Evolutionary conservation across 1,140 invertebrate species (phyloP).

Genomic region (Colletes gigas): DNA sequence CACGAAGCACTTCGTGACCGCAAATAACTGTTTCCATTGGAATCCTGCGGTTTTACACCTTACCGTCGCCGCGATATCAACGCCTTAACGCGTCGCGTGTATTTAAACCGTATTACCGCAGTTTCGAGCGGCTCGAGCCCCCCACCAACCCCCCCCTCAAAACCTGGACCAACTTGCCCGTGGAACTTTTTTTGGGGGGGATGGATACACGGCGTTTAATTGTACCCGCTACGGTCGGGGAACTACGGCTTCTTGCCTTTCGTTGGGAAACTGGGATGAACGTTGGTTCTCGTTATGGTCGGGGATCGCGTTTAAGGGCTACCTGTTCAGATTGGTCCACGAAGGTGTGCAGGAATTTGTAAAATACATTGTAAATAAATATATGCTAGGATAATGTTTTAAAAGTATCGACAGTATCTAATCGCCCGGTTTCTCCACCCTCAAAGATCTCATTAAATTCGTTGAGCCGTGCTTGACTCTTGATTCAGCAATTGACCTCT

Average conservation of each 20-base stretch:
- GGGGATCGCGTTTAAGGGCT: too few species aligned
- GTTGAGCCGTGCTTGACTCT: too few species aligned
- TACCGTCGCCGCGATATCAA: conserved; percentile 69
- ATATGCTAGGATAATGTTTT: too few species aligned
- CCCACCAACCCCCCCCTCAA: background rate
- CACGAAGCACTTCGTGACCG: conserved; percentile 64
- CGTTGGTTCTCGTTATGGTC: background rate
- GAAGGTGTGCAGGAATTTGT: too few species aligned
- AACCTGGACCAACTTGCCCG: background rate
- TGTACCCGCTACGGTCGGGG: background rate
- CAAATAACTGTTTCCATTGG: conserved; percentile 77
- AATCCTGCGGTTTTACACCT: conserved; percentile 74
- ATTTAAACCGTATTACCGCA: conserved; percentile 62
- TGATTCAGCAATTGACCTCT: too few species aligned
- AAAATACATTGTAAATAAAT: too few species aligned
- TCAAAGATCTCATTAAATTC: too few species aligned
- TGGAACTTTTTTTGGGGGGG: conserved; percentile 11
- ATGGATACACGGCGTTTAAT: background rate
- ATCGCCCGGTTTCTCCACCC: too few species aligned
- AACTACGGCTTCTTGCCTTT: too few species aligned
- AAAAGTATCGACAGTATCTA: too few species aligned
- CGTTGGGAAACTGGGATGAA: too few species aligned
- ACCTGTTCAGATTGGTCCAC: too few species aligned
- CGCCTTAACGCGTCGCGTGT: conserved; percentile 58
- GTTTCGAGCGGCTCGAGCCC: conserved; percentile 45